Evolutionary conservation across 2,888 invertebrate genomes (phyloP).

Genomic region (Escarpia spicata): DNA sequence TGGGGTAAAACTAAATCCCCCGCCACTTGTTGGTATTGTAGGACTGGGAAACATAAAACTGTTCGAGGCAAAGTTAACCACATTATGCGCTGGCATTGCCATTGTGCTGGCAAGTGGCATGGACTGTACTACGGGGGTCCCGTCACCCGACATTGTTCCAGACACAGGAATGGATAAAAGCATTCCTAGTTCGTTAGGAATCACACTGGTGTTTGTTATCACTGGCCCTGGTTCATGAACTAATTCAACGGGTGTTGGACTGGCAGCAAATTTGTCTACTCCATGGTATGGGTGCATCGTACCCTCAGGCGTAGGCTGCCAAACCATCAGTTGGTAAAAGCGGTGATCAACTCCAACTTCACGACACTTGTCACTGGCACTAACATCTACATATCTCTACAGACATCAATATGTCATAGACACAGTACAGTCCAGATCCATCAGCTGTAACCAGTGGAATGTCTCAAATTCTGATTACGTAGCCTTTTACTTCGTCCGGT

Average conservation of each 20-base stretch:
- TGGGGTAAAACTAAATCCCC: not conserved
- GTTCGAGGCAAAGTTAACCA: not conserved
- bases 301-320: not conserved
- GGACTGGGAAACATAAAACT: not conserved
- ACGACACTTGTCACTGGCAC: not conserved
- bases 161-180: not conserved
- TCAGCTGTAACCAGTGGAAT: not conserved
- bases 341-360: not conserved
- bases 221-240: not conserved
- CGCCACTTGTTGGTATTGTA: not conserved
- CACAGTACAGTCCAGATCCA: too few species aligned
- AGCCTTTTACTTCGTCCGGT: not conserved
- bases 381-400: not conserved
- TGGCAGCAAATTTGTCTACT: not conserved
- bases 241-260: not conserved
- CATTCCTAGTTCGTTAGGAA: not conserved
- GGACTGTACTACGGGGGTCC: not conserved
- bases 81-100: not conserved
- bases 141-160: not conserved
- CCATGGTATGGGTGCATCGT: conserved; percentile 7
- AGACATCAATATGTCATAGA: too few species aligned
- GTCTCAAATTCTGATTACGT: not conserved
- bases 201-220: not conserved
- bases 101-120: not conserved
- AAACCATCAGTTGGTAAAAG: not conserved